Evolutionary conservation across 1,140 invertebrate genomes (phyloP), one percentile per base, ranked within the genome.

Genomic region (Heliconius nattereri): DNA sequence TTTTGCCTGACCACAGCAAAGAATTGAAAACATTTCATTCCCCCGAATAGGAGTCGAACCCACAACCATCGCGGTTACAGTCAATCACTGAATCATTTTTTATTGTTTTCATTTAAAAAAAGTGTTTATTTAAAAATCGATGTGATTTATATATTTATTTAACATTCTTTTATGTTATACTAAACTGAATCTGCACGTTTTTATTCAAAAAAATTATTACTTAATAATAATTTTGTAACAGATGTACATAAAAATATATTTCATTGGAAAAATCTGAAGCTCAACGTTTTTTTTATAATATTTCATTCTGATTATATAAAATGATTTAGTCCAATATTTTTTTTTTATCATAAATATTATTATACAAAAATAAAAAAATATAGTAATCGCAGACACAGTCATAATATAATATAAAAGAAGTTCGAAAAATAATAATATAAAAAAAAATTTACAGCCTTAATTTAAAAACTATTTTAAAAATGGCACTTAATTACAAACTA

Each of bases 401-500:
- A 66, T 66, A 66, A 66, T 66, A 66, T 66, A 66, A 66, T 29
- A 66, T 66, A 66, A 66, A 16, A 26, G 8, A 29, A 57, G 7
- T 26, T 57, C 2, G 49, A 57, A 57, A 57, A 57, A 29, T 26
- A 26, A 11, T 26, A 11, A 13, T 66, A 66, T 66, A 66, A 13
- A n/a, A 57, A n/a, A 60, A 20, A 20, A 9, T 66, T 26, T 66
- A n/a, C 26, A 1, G 60, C 29, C 60, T 66, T 66, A 66, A 66
- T 60, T 60, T 11, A 66, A 29, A 66, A 13, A 26, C 23, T 66
- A 11, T 26, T 23, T 26, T 29, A 29, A 66, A 66, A 66, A 66
- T 66, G 60, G 60, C 60, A 66, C 60, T 66, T 66, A 66, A 66
- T 66, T 66, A 66, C 13, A 66, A 66, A 16, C 26, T 66, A 66